Base-by-base conservation (phyloP, 2,113 vertebrate genomes). In the Suricata suricatta region DNA sequence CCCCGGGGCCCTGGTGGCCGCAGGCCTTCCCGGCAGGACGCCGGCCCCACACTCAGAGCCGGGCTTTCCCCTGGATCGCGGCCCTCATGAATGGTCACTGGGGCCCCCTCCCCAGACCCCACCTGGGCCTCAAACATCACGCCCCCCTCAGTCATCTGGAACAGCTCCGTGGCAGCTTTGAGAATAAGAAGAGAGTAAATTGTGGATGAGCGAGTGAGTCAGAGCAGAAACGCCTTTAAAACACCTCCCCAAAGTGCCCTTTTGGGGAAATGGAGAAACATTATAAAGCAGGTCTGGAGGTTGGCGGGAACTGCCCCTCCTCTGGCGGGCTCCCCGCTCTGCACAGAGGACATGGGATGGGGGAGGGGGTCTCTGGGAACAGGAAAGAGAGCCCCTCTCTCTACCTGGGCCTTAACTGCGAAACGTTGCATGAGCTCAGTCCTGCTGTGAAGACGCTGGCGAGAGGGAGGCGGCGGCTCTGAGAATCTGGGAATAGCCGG, bases 341-440 rank as follows among this genome's bases (percentile, higher is more conserved):
- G 10, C n/a, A 27, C 66, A 44, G 16, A 29, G 25, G 89, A 74
- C 3, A 0, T 13, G 15, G 64, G 9, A 27, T 0, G 3, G 14
- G 60, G 19, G 16, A 29, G 31, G 85, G 50, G 87, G 84, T 92
- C 97, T 94, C 91, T 80, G 81, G 87, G 95, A 92, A 98, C 97
- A 88, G 96, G 86, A 93, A 82, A 72, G 93, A 97, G 96, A 97
- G 95, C 95, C 95, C 92, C 38, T 96, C 96, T 98, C 98, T 94
- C 98, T 96, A 91, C 98, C 98, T 98, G 95, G 90, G 90, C 97
- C 98, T 97, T 98, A 97, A 98, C 95, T 97, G 98, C 92, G 57
- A 97, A 85, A 92, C 87, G 98, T 98, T 97, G 98, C 98, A 97
- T 98, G 98, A 98, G 96, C 97, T 93, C 77, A 11, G 27, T 41